These are phyloP conservation scores for Drosophila quadrilineata DNA, from an alignment of 1,140 invertebrate species.

Conservation along the genomic window DNA sequence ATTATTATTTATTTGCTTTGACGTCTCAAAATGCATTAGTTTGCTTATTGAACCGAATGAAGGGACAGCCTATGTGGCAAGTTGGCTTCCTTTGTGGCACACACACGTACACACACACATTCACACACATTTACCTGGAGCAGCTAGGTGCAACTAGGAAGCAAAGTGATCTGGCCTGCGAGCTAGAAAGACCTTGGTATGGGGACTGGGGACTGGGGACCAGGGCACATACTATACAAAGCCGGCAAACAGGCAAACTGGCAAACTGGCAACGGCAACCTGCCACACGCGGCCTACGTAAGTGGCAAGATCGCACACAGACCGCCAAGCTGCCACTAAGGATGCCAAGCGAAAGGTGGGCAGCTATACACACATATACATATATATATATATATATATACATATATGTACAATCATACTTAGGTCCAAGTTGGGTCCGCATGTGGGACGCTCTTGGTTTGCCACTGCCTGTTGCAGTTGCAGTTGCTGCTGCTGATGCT, in stretches of 20 bases:
- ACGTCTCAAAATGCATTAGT: no score
- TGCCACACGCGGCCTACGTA: constrained; percentile 80
- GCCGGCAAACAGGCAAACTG: constrained; percentile 21
- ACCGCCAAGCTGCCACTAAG: constrained; percentile 52
- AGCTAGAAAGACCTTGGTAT: constrained; percentile 70
- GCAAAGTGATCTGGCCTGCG: constrained; percentile 73
- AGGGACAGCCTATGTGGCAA: no score
- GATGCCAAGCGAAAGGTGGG: constrained; percentile 76
- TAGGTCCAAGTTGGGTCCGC: constrained; percentile 60
- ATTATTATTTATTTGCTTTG: no score
- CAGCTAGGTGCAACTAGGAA: constrained; percentile 67
- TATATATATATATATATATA: background rate
- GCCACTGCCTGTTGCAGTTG: constrained; percentile 36
- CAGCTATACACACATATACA: constrained; percentile 33
- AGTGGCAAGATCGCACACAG: constrained; percentile 79
- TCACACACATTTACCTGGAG: constrained; percentile 54
- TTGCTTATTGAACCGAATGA: constrained; percentile 5
- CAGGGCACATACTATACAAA: no score
- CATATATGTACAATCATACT: background rate
- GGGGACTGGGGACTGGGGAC: constrained; percentile 42
- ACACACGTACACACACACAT: constrained; percentile 36
- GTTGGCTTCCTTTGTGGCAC: constrained; percentile 32
- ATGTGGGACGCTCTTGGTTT: constrained; percentile 62
- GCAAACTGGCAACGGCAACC: constrained; percentile 63
- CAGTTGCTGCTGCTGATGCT: constrained; percentile 20